phyloP scores from a whole-genome alignment of 1,140 invertebrate species.

The Drosophila trapezifrons region DNA sequence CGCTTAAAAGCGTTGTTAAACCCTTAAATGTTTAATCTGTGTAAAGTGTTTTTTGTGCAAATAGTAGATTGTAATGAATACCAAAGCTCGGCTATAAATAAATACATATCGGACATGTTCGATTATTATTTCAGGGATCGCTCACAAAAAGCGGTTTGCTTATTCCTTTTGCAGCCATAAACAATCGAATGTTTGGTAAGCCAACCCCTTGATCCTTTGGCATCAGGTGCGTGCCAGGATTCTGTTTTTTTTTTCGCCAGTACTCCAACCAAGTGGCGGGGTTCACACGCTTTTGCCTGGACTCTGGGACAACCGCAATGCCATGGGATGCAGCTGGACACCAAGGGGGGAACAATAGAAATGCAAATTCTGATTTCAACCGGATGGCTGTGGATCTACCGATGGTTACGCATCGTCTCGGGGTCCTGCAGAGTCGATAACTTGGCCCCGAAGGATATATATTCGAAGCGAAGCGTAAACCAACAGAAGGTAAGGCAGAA shows the following conservation, averaged over 20 bases:
- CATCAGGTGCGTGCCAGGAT: constrained; percentile 42
- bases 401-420: constrained; percentile 7
- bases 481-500: constrained; percentile 47
- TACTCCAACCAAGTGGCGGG: constrained; percentile 45
- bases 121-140: constrained; percentile 64
- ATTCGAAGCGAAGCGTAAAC: constrained; percentile 46
- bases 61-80: constrained; percentile 33
- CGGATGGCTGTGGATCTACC: constrained; percentile 22
- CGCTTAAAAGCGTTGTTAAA: not conserved
- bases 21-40: constrained; percentile 1
- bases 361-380: constrained; percentile 65
- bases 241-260: constrained; percentile 27
- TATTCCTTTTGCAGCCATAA: constrained; percentile 59
- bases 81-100: constrained; percentile 22
- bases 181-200: constrained; percentile 62
- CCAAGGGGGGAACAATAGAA: constrained; percentile 47
- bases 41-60: constrained; percentile 15
- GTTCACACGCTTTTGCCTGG: constrained; percentile 58
- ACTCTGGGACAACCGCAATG: constrained; percentile 12
- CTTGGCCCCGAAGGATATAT: constrained; percentile 16
- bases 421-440: constrained; percentile 33
- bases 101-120: constrained; percentile 7
- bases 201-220: constrained; percentile 19
- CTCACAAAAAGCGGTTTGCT: constrained; percentile 40
- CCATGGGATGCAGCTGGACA: constrained; percentile 43